Percentiles rank a stretch among this genome's conserved stretches.
phyloP scores from a whole-genome alignment of 2,888 invertebrate genomes.

The Leptopilina syphax region DNA sequence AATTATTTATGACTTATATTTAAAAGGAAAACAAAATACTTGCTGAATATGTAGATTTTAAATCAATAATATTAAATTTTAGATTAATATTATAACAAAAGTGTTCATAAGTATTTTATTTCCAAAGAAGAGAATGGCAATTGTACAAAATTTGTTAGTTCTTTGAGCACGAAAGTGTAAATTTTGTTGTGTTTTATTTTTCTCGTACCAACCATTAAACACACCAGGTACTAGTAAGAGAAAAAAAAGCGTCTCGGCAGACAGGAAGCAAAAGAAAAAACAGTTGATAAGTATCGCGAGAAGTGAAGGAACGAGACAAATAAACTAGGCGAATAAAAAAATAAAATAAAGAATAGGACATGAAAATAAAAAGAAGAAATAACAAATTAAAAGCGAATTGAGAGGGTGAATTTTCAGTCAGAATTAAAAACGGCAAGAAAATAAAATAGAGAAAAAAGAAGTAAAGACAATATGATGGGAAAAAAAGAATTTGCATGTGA shows the following conservation, averaged over 20 bases:
- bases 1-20: neutral
- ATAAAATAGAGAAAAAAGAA: conserved; percentile 18
- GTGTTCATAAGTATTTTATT: no score
- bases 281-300: conserved; percentile 33
- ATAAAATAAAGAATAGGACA: conserved; percentile 23
- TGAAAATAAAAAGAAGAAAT: conserved; percentile 2
- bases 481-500: conserved; percentile 49
- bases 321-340: conserved; percentile 37
- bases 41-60: no score
- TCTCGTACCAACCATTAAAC: conserved; percentile 25
- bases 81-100: neutral
- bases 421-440: conserved; percentile 8
- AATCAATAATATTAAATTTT: neutral
- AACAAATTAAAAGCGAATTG: conserved; percentile 18
- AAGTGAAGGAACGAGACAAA: conserved; percentile 38
- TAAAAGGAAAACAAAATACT: no score
- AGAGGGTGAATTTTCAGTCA: conserved; percentile 10
- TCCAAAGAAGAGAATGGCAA: neutral
- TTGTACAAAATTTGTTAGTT: conserved; percentile 36
- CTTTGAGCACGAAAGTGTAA: conserved; percentile 44
- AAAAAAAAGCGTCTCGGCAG: conserved; percentile 29
- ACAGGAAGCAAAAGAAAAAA: conserved; percentile 35
- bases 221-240: conserved; percentile 37
- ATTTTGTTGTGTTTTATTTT: conserved; percentile 41
- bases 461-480: neutral